A percentile compares a stretch with the other conserved stretches of the same genome.
phyloP scores from a whole-genome alignment of 2,797 vertebrate species.

The Hybognathus amarus region DNA sequence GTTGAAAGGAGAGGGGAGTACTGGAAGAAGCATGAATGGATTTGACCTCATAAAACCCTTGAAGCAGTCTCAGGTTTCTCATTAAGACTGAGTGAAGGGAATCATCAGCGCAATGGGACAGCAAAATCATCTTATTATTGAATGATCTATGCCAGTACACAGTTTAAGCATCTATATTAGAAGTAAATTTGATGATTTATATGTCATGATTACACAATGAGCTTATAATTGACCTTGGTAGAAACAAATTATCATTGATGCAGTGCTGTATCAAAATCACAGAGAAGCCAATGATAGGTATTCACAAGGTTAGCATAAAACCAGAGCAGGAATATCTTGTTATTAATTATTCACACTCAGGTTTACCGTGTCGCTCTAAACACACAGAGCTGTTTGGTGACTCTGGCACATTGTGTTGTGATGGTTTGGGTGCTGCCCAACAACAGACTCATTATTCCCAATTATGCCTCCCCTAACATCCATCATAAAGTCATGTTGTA shows the following conservation, averaged over 20 bases:
- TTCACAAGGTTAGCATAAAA: conserved; percentile 26
- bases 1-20: conserved; percentile 61
- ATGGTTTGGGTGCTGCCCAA: conserved; percentile 64
- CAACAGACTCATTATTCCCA: conserved; percentile 76
- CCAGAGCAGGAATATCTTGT: conserved; percentile 6
- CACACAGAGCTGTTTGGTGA: conserved; percentile 34
- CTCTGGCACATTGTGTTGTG: conserved; percentile 57
- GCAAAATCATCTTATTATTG: conserved; percentile 55
- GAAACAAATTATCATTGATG: conserved; percentile 18
- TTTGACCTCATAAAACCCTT: conserved; percentile 79
- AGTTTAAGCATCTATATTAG: conserved; percentile 30
- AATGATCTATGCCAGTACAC: conserved; percentile 35
- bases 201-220: conserved; percentile 41
- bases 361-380: conserved; percentile 16
- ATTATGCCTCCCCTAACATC: conserved; percentile 73
- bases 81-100: conserved; percentile 77
- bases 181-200: conserved; percentile 47
- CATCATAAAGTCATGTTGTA: conserved; percentile 74
- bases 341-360: conserved; percentile 3
- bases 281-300: conserved; percentile 12
- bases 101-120: conserved; percentile 66
- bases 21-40: conserved; percentile 74
- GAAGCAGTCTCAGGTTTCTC: conserved; percentile 74
- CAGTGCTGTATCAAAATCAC: conserved; percentile 1
- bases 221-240: conserved; percentile 29